These are phyloP conservation scores for Lateolabrax maculatus DNA, from an alignment of 2,797 vertebrate species.

Conservation along the genomic window DNA sequence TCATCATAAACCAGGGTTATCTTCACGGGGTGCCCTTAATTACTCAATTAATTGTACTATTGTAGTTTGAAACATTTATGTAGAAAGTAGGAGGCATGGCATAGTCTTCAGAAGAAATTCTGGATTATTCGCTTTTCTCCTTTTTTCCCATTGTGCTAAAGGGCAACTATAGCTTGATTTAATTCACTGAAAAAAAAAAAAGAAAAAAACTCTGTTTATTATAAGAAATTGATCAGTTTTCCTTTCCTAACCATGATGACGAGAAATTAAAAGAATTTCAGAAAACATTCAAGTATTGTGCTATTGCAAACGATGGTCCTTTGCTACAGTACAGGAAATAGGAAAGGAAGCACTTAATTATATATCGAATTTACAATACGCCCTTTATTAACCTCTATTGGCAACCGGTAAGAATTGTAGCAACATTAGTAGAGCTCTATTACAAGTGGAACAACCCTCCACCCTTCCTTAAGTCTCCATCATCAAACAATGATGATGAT, in stretches of 20 bases:
- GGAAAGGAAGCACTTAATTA: neutral
- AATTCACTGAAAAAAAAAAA: no score
- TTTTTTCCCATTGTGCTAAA: no score
- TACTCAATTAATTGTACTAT: neutral
- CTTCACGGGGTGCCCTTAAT: neutral
- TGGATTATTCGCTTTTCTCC: neutral
- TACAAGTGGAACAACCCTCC: slow-evolving; percentile 13
- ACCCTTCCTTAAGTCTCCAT: neutral
- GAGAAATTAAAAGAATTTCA: neutral
- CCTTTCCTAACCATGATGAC: neutral
- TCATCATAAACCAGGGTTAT: no score
- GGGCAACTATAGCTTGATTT: no score
- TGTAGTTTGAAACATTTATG: neutral
- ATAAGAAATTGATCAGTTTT: neutral
- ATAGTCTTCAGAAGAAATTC: neutral
- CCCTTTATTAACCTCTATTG: slow-evolving; percentile 39
- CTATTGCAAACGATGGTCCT: neutral
- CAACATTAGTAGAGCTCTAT: slow-evolving; percentile 22
- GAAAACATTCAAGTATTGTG: neutral
- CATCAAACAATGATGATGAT: slow-evolving; percentile 23
- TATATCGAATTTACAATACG: neutral
- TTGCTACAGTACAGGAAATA: neutral
- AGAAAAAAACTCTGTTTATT: no score
- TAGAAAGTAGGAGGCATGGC: neutral
- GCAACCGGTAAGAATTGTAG: neutral